Evolutionary conservation across 2,113 vertebrate genomes (phyloP).

Genomic region (Pseudorectes ferrugineus): DNA sequence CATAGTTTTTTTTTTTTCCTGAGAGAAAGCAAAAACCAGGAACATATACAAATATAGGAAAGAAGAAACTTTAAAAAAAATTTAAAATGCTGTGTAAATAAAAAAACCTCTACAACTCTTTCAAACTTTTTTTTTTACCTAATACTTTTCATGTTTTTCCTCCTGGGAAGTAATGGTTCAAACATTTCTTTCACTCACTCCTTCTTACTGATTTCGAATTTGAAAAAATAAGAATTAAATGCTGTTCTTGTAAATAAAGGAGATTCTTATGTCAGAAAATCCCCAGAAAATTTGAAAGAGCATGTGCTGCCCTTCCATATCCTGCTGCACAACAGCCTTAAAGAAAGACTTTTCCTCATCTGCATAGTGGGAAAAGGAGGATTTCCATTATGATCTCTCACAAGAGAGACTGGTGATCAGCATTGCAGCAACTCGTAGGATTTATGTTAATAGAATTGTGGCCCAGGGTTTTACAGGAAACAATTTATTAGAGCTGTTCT

Average conservation of each 20-base stretch:
- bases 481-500: not conserved
- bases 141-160: not conserved
- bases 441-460: not conserved
- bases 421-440: not conserved
- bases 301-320: not conserved
- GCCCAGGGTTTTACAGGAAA: not conserved
- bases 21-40: not conserved
- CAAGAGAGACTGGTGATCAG: not conserved
- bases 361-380: not conserved
- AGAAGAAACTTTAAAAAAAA: not conserved
- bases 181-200: not conserved
- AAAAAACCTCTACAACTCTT: not conserved
- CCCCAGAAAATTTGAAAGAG: not conserved
- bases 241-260: not conserved
- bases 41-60: not conserved
- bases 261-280: not conserved
- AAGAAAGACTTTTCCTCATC: not conserved
- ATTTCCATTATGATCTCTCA: not conserved
- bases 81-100: fast-evolving
- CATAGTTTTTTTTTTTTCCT: not conserved
- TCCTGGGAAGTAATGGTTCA: not conserved
- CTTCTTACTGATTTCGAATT: not conserved
- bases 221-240: not conserved
- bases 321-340: not conserved
- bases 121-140: not conserved